Evolutionary conservation across 2,797 vertebrate genomes (phyloP), one percentile per base, ranked within the genome.

Genomic region (Limnodromus scolopaceus): DNA sequence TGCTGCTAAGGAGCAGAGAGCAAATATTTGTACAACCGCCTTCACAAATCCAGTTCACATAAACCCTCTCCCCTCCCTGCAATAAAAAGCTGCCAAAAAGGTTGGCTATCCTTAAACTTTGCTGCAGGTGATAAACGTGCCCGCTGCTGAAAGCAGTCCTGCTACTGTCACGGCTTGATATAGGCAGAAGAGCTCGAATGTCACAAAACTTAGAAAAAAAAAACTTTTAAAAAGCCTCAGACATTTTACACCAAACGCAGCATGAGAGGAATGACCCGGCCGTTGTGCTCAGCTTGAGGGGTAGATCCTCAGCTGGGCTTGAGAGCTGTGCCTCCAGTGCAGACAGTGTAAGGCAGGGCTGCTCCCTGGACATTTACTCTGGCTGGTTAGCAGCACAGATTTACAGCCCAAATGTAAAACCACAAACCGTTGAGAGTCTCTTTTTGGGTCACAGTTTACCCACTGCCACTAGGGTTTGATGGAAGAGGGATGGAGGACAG

Each of bases 11-110:
- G 65, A 94, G 70, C 80, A 85, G 43, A 85, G 91, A 80, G 74
- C 90, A 96, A 96, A 96, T 94, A 96, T 96, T 97, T 96, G 86
- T 70, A 84, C 39, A 82, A 61, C 36, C 7, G 9, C 55, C 55
- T 63, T 88, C 51, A 72, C 25, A 83, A 92, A 89, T 57, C 78
- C 75, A 66, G 28, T 70, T 94, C 41, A n/a, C 51, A 34, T 54
- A 54, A 94, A 75, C 49, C n/a, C 22, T 82, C 48, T 92, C 38
- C 58, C 28, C 54, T 79, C 70, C 61, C 49, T 54, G 83, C 70
- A 82, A 81, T 69, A 80, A 88, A 85, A 92, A 68, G 24, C 64
- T 94, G 88, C 58, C 82, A 25, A 11, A 84, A 82, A 79, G 41
- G 36, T 43, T 77, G 76, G 17, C 48, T 76, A n/a, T 38, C 71